Base-by-base conservation (phyloP, 2,888 invertebrate species). In the Parnassius mnemosyne region DNA sequence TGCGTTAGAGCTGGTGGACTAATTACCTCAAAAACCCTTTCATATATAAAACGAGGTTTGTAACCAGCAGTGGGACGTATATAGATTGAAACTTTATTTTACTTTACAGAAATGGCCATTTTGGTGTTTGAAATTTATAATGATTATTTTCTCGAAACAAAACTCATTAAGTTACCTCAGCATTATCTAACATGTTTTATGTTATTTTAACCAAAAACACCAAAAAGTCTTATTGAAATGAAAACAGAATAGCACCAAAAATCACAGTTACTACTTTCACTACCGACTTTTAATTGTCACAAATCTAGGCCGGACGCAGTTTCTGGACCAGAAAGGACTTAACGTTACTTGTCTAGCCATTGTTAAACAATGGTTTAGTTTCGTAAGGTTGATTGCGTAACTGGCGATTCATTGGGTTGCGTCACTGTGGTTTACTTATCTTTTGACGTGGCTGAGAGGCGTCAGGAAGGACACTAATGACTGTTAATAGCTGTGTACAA, bases 311-410 rank as follows among this genome's bases (percentile, higher is more conserved):
- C 88, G 85, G 83, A 82, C 80, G 82, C 74, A 80, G 81, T 84
- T 84, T 87, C 83, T 88, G 87, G 86, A 89, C 87, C 88, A 89
- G 76, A 87, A 86, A 87, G 83, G 84, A 85, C 81, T 81, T 78
- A 77, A 13, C 1, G 43, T 10, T 43, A 49, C 54, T 55, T 44
- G 55, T 63, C 77, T 76, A 76, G 74, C 75, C 77, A 87, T 87
- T 87, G 85, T 87, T 85, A 72, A 64, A 69, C 62, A 34, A 34
- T 34, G 34, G 61, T 52, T 49, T 9, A 16, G 65, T 66, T 67
- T 65, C 66, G 64, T 62, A 66, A 66, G 62, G 53, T 58, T 51
- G 47, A 60, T 72, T 73, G 65, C 68, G 69, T 68, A 68, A 71
- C 61, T 51, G 61, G 63, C 63, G 64, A 58, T 54, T 60, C 65